Conservation (phyloP, 2,888 invertebrate genomes). For the Eupeodes luniger region DNA sequence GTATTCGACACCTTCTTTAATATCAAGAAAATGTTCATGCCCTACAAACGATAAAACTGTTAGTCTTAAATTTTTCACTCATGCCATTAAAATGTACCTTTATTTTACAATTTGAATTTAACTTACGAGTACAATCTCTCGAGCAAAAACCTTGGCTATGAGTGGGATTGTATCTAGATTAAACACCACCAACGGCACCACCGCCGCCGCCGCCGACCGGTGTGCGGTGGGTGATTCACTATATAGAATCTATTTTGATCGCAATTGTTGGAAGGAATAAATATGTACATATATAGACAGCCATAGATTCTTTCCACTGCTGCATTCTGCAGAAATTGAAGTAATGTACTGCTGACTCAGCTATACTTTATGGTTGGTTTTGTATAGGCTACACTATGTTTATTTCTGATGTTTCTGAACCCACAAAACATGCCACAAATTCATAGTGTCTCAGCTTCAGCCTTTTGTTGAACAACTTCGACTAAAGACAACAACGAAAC, state of each 20-base stretch:
- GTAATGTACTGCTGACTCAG: slow-evolving; percentile 49
- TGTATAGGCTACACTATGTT: slow-evolving; percentile 6
- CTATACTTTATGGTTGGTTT: slow-evolving; percentile 11
- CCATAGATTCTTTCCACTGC: slow-evolving; percentile 22
- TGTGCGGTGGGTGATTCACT: slow-evolving; percentile 55
- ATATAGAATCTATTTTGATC: slow-evolving; percentile 52
- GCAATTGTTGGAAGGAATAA: slow-evolving; percentile 28
- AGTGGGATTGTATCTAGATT: slow-evolving; percentile 53
- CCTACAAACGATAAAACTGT: slow-evolving; percentile 17
- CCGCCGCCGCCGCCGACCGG: too few relatives aligned
- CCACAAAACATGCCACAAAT: slow-evolving; percentile 48
- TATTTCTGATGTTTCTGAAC: slow-evolving; percentile 18
- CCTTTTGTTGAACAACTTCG: neutral
- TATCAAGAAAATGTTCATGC: neutral
- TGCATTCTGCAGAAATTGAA: slow-evolving; percentile 40
- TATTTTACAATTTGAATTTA: slow-evolving; percentile 34
- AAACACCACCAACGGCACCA: slow-evolving; percentile 14
- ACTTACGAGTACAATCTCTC: slow-evolving; percentile 31
- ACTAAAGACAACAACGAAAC: neutral
- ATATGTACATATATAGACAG: neutral
- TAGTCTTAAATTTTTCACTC: slow-evolving; percentile 22
- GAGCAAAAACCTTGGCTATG: slow-evolving; percentile 59
- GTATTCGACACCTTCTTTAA: too few relatives aligned
- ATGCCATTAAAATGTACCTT: slow-evolving; percentile 30
- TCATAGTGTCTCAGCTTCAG: slow-evolving; percentile 51